These are phyloP conservation scores for Pararge aegeria DNA, from an alignment of 1,140 invertebrate genomes.

Conservation along the genomic window DNA sequence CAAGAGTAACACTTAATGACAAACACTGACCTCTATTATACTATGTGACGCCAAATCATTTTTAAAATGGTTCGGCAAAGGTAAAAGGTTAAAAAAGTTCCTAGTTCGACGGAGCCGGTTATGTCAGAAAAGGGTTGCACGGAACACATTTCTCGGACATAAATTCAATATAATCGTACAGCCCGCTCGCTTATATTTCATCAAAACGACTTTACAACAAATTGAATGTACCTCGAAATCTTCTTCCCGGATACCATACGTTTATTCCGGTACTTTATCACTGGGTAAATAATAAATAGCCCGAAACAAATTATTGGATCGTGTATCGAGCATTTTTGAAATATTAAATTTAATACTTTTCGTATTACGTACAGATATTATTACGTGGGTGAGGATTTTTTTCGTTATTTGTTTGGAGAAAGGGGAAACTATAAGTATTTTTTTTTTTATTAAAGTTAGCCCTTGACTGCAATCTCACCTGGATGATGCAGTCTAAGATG, in stretches of 20 bases:
- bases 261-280: slow-evolving; percentile 33
- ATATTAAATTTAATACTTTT: slow-evolving; percentile 6
- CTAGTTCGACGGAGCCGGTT: neutral
- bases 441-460: too few relatives aligned
- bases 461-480: too few relatives aligned
- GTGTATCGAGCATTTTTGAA: slow-evolving; percentile 30
- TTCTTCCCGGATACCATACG: slow-evolving; percentile 25
- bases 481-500: too few relatives aligned
- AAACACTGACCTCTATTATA: too few relatives aligned
- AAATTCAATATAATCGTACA: slow-evolving; percentile 30
- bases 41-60: too few relatives aligned
- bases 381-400: too few relatives aligned
- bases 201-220: slow-evolving; percentile 43
- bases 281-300: slow-evolving; percentile 39
- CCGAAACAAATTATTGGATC: slow-evolving; percentile 32
- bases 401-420: too few relatives aligned
- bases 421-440: too few relatives aligned
- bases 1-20: too few relatives aligned
- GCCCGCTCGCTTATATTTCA: slow-evolving; percentile 35
- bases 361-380: neutral
- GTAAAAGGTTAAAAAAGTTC: neutral
- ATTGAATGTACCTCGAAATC: slow-evolving; percentile 43
- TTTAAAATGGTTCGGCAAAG: neutral
- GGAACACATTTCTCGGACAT: slow-evolving; percentile 28
- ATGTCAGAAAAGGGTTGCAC: neutral